phyloP scores from a whole-genome alignment of 2,113 vertebrate genomes.

The Heptranchias perlo region DNA sequence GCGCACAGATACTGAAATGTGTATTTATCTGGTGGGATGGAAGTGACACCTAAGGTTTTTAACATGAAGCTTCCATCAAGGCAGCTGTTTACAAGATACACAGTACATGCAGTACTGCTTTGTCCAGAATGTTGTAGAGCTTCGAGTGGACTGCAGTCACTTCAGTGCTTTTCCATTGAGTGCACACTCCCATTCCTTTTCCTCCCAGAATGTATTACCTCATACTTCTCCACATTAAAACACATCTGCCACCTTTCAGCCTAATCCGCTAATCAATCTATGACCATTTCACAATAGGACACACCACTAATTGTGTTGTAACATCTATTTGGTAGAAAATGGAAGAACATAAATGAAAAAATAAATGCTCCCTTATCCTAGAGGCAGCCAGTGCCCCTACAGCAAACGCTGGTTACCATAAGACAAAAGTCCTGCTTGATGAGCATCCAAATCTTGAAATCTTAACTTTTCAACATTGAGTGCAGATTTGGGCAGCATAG shows the following conservation, averaged over 20 bases:
- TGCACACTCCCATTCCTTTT: background rate
- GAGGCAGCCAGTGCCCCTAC: background rate
- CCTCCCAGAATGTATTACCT: background rate
- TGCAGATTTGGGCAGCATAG: background rate
- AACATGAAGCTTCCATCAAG: too few relatives aligned
- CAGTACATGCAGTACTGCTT: background rate
- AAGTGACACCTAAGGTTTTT: too few relatives aligned
- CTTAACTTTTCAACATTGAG: background rate
- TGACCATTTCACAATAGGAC: background rate
- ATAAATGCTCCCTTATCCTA: background rate
- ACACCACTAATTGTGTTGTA: background rate
- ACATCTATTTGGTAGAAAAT: background rate
- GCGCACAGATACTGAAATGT: too few relatives aligned
- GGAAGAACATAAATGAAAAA: background rate
- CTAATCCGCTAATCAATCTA: background rate
- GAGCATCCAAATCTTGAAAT: background rate
- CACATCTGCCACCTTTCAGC: background rate
- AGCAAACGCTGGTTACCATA: background rate
- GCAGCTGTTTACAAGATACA: background rate
- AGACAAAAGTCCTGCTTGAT: background rate
- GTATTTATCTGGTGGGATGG: too few relatives aligned
- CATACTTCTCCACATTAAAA: background rate
- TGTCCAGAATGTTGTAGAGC: background rate
- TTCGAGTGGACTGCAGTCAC: background rate
- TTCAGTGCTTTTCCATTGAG: background rate